A percentile compares a stretch with the other conserved stretches of the same genome.
phyloP scores from a whole-genome alignment of 1,140 invertebrate species.

The Argopecten irradians region DNA sequence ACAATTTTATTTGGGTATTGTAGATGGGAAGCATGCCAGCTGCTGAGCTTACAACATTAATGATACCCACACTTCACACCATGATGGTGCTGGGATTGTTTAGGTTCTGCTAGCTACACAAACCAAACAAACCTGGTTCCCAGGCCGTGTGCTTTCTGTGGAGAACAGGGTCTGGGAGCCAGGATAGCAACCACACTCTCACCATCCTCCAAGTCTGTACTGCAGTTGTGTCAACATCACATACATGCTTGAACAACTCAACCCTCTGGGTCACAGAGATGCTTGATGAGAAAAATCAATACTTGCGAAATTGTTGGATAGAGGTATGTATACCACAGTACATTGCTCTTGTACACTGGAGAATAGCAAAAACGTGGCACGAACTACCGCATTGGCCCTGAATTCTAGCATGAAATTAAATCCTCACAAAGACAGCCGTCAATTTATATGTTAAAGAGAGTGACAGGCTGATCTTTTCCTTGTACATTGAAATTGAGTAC shows the following conservation, averaged over 20 bases:
- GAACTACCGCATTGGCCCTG: conserved; percentile 13
- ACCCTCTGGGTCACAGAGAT: conserved; percentile 20
- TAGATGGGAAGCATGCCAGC: conserved; percentile 19
- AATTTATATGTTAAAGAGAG: background rate
- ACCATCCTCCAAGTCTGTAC: conserved; percentile 6
- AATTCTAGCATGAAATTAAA: conserved; percentile 23
- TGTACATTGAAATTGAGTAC: conserved; percentile 11
- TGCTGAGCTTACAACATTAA: background rate
- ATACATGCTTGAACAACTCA: conserved; percentile 16
- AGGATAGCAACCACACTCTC: conserved; percentile 14
- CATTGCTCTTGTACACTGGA: conserved; percentile 21
- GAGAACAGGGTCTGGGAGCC: conserved; percentile 11
- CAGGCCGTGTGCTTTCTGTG: conserved; percentile 5
- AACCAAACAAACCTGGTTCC: conserved; percentile 20
- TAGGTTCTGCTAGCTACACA: conserved; percentile 6
- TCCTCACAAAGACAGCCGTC: conserved; percentile 5
- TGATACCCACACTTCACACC: background rate
- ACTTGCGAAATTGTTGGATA: conserved; percentile 4
- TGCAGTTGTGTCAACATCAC: conserved; percentile 20
- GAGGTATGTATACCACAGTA: conserved; percentile 16
- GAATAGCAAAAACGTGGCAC: background rate
- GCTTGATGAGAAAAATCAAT: conserved; percentile 22
- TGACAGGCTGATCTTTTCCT: background rate
- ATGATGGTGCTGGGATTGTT: background rate
- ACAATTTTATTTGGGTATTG: conserved; percentile 23